Base-by-base conservation (phyloP, 2,113 vertebrate genomes). In the Pantherophis guttatus region DNA sequence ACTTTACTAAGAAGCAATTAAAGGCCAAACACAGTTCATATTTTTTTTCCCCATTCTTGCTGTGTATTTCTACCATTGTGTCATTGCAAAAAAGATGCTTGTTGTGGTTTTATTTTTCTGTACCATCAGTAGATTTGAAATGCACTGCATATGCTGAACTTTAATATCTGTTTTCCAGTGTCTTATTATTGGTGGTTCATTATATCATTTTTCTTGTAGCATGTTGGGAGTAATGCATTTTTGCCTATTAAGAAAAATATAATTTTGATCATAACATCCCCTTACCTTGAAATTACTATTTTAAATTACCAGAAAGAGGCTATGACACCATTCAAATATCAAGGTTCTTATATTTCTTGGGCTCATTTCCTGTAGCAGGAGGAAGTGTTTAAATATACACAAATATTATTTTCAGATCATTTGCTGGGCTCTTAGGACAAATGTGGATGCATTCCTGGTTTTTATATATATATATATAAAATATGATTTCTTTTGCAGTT, bases 401-500 rank as follows among this genome's bases (percentile, higher is more conserved):
- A 95, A 96, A 97, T 97, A 96, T 97, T 94, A 97, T 97, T 94
- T 96, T 97, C 94, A 97, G 90, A 95, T 96, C 93, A 86, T 95
- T 97, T 96, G 96, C 97, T 95, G 85, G 54, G 93, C 97, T 97
- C 95, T 97, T 97, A 98, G 97, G 97, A 96, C 96, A 97, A 96
- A 94, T 97, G 95, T 97, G 97, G 97, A 98, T 97, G 94, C 97
- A 94, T 97, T 81, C 97, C 97, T 98, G 89, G 96, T 97, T 96
- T 87, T 81, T 48, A 48, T 48, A 48, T 48, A 48, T 48, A 48
- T 48, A 48, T 48, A 48, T 96, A 96, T 94, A 97, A 95, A 97
- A 48, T 93, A 95, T 96, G 94, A 97, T 93, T 98, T 98, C 97
- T 97, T 98, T 98, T 98, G 91, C 98, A 98, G 98, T 98, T 97